phyloP scores from a whole-genome alignment of 1,140 invertebrate species.

The Conus ventricosus region DNA sequence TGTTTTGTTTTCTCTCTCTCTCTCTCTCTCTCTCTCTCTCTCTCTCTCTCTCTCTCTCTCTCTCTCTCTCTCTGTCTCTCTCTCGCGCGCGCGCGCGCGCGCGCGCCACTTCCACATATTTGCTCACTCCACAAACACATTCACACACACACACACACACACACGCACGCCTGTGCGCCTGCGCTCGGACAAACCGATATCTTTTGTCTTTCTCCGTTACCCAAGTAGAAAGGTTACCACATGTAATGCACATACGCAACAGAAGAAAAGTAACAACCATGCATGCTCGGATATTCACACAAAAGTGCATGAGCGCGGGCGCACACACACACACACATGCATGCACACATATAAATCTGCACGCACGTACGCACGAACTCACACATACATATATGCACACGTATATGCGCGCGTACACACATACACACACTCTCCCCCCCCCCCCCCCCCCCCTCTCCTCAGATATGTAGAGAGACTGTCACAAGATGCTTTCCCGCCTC shows the following conservation, averaged over 20 bases:
- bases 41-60: neutral
- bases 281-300: too few species aligned
- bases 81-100: neutral
- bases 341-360: neutral
- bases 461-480: too few species aligned
- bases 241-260: too few species aligned
- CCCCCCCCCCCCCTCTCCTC: too few species aligned
- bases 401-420: neutral
- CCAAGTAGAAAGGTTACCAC: too few species aligned
- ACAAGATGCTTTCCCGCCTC: too few species aligned
- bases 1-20: conserved; percentile 10
- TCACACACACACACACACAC: neutral
- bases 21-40: neutral
- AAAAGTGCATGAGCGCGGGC: too few species aligned
- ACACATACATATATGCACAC: neutral
- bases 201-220: too few species aligned
- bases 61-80: neutral
- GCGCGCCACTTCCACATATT: too few species aligned
- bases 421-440: neutral
- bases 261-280: too few species aligned
- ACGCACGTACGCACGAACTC: neutral
- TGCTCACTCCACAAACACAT: neutral
- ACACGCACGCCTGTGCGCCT: too few species aligned
- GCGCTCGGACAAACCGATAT: too few species aligned
- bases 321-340: neutral